A percentile compares a stretch with the other conserved stretches of the same genome.
Evolutionary conservation across 1,140 invertebrate genomes (phyloP).

Genomic region (Atta cephalotes): DNA sequence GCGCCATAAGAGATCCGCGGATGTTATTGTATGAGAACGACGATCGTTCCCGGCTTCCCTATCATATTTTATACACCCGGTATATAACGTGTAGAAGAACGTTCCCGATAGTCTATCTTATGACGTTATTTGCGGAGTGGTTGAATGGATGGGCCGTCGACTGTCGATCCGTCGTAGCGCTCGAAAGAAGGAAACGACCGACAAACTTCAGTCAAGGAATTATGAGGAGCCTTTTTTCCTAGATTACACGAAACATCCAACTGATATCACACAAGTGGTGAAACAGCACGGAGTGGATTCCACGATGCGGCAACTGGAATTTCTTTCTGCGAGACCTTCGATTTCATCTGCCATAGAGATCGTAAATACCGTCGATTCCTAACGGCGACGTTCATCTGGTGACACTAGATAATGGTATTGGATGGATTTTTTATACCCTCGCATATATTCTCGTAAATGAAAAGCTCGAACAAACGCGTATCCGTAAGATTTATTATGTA

Average conservation of each 20-base stretch:
- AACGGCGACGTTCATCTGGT: constrained; percentile 33
- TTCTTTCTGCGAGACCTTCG: constrained; percentile 45
- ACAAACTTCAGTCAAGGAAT: constrained; percentile 57
- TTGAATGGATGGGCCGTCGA: constrained; percentile 71
- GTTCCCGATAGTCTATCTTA: constrained; percentile 76
- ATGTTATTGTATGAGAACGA: constrained; percentile 79
- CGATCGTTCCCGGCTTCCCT: constrained; percentile 61
- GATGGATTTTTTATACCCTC: constrained; percentile 55
- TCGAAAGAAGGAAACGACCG: not conserved
- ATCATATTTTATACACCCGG: constrained; percentile 79
- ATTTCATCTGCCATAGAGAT: constrained; percentile 66
- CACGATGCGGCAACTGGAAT: not conserved
- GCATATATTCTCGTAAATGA: constrained; percentile 38
- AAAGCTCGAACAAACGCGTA: not conserved
- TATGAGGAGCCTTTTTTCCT: constrained; percentile 54
- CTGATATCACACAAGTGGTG: constrained; percentile 12
- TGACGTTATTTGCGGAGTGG: constrained; percentile 79
- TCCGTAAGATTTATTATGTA: constrained; percentile 3
- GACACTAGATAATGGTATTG: constrained; percentile 58
- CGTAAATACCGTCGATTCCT: constrained; percentile 63
- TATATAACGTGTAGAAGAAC: constrained; percentile 71
- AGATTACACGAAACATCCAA: constrained; percentile 50
- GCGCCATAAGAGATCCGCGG: constrained; percentile 70
- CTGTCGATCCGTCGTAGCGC: constrained; percentile 65
- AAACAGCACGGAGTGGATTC: constrained; percentile 8